Conservation (phyloP, 2,797 vertebrate species). For the Psittacula derbiana region DNA sequence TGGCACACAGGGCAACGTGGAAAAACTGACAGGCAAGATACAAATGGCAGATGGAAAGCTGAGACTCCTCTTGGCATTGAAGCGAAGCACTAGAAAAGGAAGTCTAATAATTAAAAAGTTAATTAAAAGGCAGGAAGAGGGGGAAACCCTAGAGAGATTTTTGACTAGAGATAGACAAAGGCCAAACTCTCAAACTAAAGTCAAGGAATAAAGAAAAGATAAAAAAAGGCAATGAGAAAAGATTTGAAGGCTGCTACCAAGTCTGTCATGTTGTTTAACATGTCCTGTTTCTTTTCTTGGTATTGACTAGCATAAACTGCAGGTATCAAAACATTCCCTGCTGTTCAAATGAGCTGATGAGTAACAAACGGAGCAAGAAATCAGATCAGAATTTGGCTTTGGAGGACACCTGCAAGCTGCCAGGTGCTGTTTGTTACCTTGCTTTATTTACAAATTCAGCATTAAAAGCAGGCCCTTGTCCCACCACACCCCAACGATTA, state of each 20-base stretch:
- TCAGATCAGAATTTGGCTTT: background rate
- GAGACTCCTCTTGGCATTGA: background rate
- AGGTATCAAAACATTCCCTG: background rate
- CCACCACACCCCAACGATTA: background rate
- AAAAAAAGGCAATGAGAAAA: background rate
- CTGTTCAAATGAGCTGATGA: background rate
- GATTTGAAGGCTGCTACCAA: background rate
- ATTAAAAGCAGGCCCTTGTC: background rate
- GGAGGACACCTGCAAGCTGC: background rate
- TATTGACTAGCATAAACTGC: background rate
- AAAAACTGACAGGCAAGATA: background rate
- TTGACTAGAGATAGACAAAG: background rate
- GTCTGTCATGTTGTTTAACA: background rate
- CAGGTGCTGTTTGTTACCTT: background rate
- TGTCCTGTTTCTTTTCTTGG: background rate
- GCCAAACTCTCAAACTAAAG: background rate
- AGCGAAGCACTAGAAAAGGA: background rate
- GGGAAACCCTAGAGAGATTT: background rate
- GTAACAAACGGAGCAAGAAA: background rate
- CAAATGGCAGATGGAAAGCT: background rate
- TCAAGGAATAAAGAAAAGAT: background rate
- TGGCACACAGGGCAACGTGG: background rate
- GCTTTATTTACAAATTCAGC: background rate
- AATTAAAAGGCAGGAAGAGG: background rate
- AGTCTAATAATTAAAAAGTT: background rate